Conservation (phyloP, 2,113 vertebrate genomes). For the Sula dactylatra region DNA sequence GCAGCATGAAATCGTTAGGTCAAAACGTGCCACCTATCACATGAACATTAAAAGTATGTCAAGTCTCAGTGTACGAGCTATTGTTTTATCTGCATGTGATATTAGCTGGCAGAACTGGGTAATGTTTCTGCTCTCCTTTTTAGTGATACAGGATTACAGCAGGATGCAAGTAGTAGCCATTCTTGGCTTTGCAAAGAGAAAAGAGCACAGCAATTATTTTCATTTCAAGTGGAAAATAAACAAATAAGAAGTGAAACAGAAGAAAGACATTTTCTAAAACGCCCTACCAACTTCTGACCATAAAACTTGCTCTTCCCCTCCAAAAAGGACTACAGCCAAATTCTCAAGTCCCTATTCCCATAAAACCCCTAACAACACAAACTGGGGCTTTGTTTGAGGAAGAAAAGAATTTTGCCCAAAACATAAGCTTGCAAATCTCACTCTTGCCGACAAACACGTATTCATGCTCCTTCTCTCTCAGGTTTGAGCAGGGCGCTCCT, state of each 20-base stretch:
- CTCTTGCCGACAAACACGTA: fast-evolving
- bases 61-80: conserved; percentile 59
- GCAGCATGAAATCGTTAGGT: conserved; percentile 62
- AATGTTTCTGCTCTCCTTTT: background rate
- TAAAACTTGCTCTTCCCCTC: conserved; percentile 10
- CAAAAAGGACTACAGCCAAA: background rate
- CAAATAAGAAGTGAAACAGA: background rate
- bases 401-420: background rate
- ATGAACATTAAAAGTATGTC: conserved; percentile 68
- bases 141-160: background rate
- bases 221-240: conserved; percentile 13
- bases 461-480: background rate
- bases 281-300: background rate
- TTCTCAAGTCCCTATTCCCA: background rate
- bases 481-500: background rate
- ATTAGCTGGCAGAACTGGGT: conserved; percentile 58
- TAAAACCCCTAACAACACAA: background rate
- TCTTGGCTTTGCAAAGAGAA: background rate
- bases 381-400: conserved; percentile 31
- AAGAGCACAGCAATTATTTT: background rate
- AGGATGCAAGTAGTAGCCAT: conserved; percentile 1
- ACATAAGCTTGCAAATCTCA: background rate
- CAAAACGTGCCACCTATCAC: conserved; percentile 66
- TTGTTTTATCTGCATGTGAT: conserved; percentile 64
- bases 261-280: background rate